Base-by-base conservation (phyloP, 2,113 vertebrate species). In the Pelodiscus sinensis region DNA sequence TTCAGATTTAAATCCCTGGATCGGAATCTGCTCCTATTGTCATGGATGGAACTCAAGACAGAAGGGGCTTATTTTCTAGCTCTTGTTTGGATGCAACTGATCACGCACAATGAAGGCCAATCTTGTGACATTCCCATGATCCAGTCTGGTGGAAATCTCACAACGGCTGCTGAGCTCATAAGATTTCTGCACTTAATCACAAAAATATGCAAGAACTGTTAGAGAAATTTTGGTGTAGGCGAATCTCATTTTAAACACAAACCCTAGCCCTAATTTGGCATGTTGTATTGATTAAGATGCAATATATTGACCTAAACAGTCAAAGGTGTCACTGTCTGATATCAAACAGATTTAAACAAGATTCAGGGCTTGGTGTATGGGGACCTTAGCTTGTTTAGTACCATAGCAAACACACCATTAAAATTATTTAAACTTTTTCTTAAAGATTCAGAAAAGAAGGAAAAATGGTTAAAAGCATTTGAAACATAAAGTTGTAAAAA, bases 81-180 rank as follows among this genome's bases (percentile, higher is more conserved):
- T 79, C 79, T 50, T 4, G 2, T 21, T 31, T 75, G 62, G 62
- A 5, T 65, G 56, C 62, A 51, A 31, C 9, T 38, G 21, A 55
- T n/a, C 31, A 2, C 18, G 55, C 27, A 73, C 0, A 0, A 11
- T 27, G 29, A 75, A 56, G 55, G 35, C 29, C 2, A 1, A 3
- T 1, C 18, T 51, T 50, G 9, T 75, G 22, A 75, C 35, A 75
- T 6, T 25, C 19, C 35, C 24, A 0, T 75, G 35, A 60, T 3
- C 54, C 22, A 9, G 50, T 24, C 29, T 6, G 50, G 35, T 25
- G 24, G 77, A 73, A 51, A 25, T 25, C 0, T 56, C 35, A 9
- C 0, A 2, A 2, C n/a, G 18, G 52, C 25, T 1, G n/a, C 35
- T 27, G 1, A 50, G 5, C 15, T 50, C 21, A 24, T 75, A 0